A percentile compares a stretch with the other conserved stretches of the same genome.
These are phyloP conservation scores for Lindbergichthys nudifrons DNA, from an alignment of 2,797 vertebrate genomes.

Conservation along the genomic window DNA sequence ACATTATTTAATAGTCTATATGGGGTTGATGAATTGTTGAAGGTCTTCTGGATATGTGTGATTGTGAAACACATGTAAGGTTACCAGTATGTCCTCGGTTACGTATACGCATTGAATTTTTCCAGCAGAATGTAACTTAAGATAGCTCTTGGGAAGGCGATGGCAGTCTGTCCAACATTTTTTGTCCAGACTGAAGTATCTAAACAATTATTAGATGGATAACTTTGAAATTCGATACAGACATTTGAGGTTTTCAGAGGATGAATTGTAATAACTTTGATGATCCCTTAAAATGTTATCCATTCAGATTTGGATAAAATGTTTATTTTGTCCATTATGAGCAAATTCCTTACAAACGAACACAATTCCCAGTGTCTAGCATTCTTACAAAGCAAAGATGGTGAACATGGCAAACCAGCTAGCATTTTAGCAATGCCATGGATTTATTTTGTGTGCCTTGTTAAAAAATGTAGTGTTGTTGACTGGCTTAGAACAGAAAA, in stretches of 20 bases:
- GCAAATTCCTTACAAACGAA: not conserved
- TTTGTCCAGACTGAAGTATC: not conserved
- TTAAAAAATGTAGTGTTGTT: not conserved
- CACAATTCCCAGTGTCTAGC: not conserved
- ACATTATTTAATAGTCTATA: constrained; percentile 12
- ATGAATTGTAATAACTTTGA: not conserved
- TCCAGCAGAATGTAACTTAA: not conserved
- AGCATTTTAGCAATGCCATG: not conserved
- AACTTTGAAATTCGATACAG: not conserved
- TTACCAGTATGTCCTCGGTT: not conserved
- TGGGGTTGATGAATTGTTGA: not conserved
- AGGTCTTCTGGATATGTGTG: constrained; percentile 12
- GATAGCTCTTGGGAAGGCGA: not conserved
- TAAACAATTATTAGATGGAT: constrained; percentile 2
- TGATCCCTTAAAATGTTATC: not conserved
- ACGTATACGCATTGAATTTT: not conserved
- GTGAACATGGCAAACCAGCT: not conserved
- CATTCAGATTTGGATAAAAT: not conserved
- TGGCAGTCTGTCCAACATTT: not conserved
- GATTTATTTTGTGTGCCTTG: not conserved
- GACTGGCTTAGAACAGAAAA: not conserved
- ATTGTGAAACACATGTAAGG: not conserved
- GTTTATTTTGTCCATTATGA: not conserved
- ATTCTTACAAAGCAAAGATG: not conserved
- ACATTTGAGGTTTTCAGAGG: not conserved